A percentile compares a stretch with the other conserved stretches of the same genome.
phyloP scores from a whole-genome alignment of 92 coral and sea anemone genomes.

The Epizoanthus stellaris region DNA sequence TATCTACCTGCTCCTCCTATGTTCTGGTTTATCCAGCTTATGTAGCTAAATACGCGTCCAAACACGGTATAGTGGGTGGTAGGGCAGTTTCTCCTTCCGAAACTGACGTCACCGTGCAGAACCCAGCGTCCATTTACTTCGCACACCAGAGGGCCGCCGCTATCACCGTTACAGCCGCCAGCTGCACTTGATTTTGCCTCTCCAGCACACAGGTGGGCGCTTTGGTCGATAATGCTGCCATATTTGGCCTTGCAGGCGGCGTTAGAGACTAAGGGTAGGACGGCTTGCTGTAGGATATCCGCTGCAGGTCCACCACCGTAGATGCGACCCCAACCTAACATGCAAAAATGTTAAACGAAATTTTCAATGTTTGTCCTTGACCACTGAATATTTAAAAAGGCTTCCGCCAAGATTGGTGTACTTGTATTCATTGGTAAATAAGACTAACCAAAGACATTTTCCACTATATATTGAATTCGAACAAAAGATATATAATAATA shows the following conservation, averaged over 20 bases:
- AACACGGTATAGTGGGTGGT: slow-evolving; percentile 24
- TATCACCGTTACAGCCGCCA: slow-evolving; percentile 34
- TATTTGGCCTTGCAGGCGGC: slow-evolving; percentile 23
- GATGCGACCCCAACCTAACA: slow-evolving; percentile 37
- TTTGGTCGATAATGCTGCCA: neutral
- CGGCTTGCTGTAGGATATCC: slow-evolving; percentile 14
- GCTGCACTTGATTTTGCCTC: slow-evolving; percentile 15
- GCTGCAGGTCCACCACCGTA: slow-evolving; percentile 34
- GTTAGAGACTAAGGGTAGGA: slow-evolving; percentile 3
- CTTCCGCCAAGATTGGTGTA: too few relatives aligned
- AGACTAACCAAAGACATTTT: too few relatives aligned
- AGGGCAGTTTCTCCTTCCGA: slow-evolving; percentile 18
- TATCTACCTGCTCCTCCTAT: neutral
- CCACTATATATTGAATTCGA: too few relatives aligned
- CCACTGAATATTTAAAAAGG: too few relatives aligned
- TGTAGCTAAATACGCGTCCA: slow-evolving; percentile 18
- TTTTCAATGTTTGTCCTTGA: too few relatives aligned
- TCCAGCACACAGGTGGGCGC: slow-evolving; percentile 30
- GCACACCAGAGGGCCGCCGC: slow-evolving; percentile 27
- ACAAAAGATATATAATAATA: too few relatives aligned
- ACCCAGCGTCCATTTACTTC: slow-evolving; percentile 35
- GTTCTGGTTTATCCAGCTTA: slow-evolving; percentile 18
- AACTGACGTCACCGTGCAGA: slow-evolving; percentile 26
- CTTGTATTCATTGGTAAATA: too few relatives aligned
- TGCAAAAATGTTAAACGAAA: neutral